These are phyloP conservation scores for Rhagologus leucostigma DNA, from an alignment of 2,113 vertebrate species.

Conservation along the genomic window DNA sequence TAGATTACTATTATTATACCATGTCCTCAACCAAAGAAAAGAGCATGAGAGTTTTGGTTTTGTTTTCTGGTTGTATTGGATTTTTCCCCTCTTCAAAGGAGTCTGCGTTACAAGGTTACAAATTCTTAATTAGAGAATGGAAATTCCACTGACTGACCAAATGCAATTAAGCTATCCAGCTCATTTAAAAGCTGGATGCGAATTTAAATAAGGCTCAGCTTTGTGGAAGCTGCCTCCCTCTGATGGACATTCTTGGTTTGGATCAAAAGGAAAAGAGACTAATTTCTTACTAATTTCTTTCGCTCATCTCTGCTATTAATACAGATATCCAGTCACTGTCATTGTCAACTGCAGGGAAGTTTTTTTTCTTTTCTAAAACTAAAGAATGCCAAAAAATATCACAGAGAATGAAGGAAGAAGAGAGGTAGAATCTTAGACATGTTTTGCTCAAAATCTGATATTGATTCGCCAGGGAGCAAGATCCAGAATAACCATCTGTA, in stretches of 20 bases:
- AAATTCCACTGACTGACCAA: conserved; percentile 29
- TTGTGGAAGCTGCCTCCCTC: conserved; percentile 31
- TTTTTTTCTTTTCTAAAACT: not conserved
- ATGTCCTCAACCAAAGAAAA: not conserved
- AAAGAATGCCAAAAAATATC: not conserved
- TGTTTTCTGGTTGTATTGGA: not conserved
- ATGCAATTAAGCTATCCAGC: not conserved
- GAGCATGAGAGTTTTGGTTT: not conserved
- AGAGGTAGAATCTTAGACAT: not conserved
- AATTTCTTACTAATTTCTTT: not conserved
- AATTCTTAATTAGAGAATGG: not conserved
- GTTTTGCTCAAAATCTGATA: not conserved
- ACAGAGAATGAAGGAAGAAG: not conserved
- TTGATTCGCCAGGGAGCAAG: not conserved
- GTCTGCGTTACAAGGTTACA: not conserved
- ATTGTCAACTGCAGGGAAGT: not conserved
- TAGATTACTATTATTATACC: not conserved
- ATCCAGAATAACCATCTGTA: not conserved
- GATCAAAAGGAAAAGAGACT: not conserved
- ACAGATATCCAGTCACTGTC: not conserved
- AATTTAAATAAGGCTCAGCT: conserved; percentile 21
- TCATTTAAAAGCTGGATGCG: not conserved
- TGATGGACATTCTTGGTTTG: conserved; percentile 21
- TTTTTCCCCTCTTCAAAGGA: not conserved
- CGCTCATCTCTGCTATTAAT: not conserved